phyloP scores from a whole-genome alignment of 2,113 vertebrate species.

The Cavia porcellus region DNA sequence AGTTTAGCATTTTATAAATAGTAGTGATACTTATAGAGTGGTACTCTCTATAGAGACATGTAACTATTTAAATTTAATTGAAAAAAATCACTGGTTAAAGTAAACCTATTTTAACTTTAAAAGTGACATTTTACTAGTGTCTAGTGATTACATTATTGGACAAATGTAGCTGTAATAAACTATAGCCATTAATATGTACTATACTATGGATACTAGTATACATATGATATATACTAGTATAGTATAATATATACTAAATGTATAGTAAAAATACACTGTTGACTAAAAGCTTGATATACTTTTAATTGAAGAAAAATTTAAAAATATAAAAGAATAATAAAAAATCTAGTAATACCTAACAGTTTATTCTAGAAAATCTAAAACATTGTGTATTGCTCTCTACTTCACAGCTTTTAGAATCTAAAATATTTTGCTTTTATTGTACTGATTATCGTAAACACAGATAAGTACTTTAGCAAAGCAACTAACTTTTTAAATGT shows the following conservation, averaged over 20 bases:
- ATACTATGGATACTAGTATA: no score
- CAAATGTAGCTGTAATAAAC: no score
- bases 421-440: not conserved
- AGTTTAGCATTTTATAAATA: not conserved
- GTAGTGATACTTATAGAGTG: not conserved
- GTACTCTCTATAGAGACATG: not conserved
- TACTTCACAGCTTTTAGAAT: not conserved
- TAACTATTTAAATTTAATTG: not conserved
- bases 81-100: not conserved
- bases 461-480: conserved; percentile 83
- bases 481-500: conserved; percentile 82
- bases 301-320: not conserved
- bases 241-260: no score
- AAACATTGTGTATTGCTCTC: conserved; percentile 73
- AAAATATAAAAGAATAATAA: conserved; percentile 61
- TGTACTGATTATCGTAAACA: conserved; percentile 58
- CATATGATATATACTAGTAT: no score
- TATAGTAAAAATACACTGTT: no score
- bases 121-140: not conserved
- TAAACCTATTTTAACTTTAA: not conserved
- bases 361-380: conserved; percentile 78
- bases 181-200: no score
- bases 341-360: conserved; percentile 78
- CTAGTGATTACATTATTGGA: not conserved
- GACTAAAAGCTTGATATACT: not conserved